Percentiles rank a stretch among this genome's conserved stretches.
phyloP scores from a whole-genome alignment of 2,888 invertebrate genomes.

The Netelia melanura region DNA sequence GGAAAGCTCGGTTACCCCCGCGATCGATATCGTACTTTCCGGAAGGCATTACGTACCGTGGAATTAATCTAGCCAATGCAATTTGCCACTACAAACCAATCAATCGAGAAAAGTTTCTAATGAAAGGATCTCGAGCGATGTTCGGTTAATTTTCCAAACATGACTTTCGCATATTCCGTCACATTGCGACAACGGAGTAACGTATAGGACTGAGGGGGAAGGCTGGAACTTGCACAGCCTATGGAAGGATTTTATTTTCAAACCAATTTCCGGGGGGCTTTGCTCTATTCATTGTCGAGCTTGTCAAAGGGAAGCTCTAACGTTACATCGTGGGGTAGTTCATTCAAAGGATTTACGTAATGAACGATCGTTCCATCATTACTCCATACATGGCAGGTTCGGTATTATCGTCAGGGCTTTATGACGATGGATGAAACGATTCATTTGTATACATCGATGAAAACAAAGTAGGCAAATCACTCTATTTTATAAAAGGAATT shows the following conservation, averaged over 20 bases:
- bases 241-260: neutral
- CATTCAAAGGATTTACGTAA: conserved; percentile 2
- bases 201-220: too few relatives aligned
- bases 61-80: conserved; percentile 9
- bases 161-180: neutral
- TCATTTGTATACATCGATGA: neutral
- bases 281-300: conserved; percentile 3
- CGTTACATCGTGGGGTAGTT: neutral
- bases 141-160: neutral
- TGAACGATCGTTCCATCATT: conserved; percentile 16
- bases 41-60: neutral
- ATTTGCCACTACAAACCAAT: conserved; percentile 27
- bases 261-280: neutral
- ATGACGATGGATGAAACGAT: neutral
- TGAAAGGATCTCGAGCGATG: neutral
- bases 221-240: neutral
- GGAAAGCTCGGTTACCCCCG: conserved; percentile 1
- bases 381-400: neutral
- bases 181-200: neutral
- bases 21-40: conserved; percentile 18
- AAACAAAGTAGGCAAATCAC: too few relatives aligned
- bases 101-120: neutral
- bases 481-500: too few relatives aligned
- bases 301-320: conserved; percentile 2
- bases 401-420: neutral